Base-by-base conservation (phyloP, 2,888 invertebrate species). In the Spicauda simplicius region DNA sequence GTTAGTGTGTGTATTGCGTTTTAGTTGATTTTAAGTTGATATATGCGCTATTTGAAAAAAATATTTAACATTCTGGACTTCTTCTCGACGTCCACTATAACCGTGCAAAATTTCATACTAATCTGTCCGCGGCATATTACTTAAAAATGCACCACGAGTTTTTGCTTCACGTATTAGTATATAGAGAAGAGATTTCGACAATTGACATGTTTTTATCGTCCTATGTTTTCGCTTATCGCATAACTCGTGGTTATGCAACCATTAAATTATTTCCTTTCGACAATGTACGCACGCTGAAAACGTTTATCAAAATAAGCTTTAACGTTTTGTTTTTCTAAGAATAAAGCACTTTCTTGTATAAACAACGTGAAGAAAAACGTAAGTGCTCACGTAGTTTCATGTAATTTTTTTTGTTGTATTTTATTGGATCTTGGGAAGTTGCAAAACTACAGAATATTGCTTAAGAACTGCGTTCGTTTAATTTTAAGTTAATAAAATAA, bases 301-400 rank as follows among this genome's bases (percentile, higher is more conserved):
- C 30, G 55, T 63, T 63, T 63, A 63, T 63, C 48, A 48, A 63
- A 45, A 63, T 56, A 63, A 64, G 19, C 63, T 18, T 55, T 33
- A 33, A 16, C 30, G 30, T 64, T 57, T 64, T 64, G 56, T 64
- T 64, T 64, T 57, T 20, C 45, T 12, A 57, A 50, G 56, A 57
- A 57, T 64, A 48, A 33, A 57, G 50, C 64, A 57, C 56, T 64
- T 57, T 57, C 57, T 64, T 64, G 20, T 57, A 30, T 52, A 64
- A 56, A 63, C 63, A 63, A 50, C 6, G 37, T 14, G 56, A 19
- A 37, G 55, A 63, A 48, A 50, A 64, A 33, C 50, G 56, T 64
- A 55, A 50, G 50, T 50, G 50, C 56, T 57, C 56, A 64, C 45
- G 55, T 62, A 62, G 11, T 37, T 53, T 16, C 30, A 48, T 30